Percentiles rank a stretch among this genome's conserved stretches.
These are phyloP conservation scores for Lymantria monacha DNA, from an alignment of 2,888 invertebrate genomes.

Conservation along the genomic window DNA sequence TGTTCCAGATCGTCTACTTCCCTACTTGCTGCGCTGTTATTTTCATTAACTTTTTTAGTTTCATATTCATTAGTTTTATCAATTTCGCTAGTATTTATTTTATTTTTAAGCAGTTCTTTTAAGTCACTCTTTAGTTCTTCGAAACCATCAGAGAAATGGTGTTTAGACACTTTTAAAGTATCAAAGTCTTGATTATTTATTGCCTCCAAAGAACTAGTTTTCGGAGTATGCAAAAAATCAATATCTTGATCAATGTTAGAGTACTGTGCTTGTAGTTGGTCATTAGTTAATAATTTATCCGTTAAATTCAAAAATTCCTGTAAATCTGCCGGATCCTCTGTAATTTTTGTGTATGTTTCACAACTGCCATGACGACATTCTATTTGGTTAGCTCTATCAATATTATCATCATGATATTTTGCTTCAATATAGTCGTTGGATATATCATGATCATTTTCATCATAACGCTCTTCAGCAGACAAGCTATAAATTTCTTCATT, in stretches of 20 bases:
- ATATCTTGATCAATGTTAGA: constrained; percentile 43
- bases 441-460: constrained; percentile 54
- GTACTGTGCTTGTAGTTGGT: constrained; percentile 35
- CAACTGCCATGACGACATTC: constrained; percentile 67
- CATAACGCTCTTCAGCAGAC: constrained; percentile 49
- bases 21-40: constrained; percentile 25
- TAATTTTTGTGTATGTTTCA: constrained; percentile 74
- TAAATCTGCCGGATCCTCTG: constrained; percentile 65
- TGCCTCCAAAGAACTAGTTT: constrained; percentile 65
- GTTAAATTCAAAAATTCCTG: constrained; percentile 72
- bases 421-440: constrained; percentile 52
- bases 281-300: constrained; percentile 59
- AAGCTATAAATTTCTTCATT: constrained; percentile 38
- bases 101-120: constrained; percentile 53
- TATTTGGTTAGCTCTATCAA: constrained; percentile 34
- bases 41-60: constrained; percentile 16
- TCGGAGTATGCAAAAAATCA: constrained; percentile 62
- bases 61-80: constrained; percentile 23
- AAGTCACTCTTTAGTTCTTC: constrained; percentile 63
- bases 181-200: constrained; percentile 40
- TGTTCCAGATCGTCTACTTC: constrained; percentile 67
- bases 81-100: constrained; percentile 34
- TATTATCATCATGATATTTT: constrained; percentile 39
- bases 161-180: constrained; percentile 27
- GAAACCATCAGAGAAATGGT: constrained; percentile 58